These are phyloP conservation scores for Xylota sylvarum DNA, from an alignment of 2,888 invertebrate species.

Conservation along the genomic window DNA sequence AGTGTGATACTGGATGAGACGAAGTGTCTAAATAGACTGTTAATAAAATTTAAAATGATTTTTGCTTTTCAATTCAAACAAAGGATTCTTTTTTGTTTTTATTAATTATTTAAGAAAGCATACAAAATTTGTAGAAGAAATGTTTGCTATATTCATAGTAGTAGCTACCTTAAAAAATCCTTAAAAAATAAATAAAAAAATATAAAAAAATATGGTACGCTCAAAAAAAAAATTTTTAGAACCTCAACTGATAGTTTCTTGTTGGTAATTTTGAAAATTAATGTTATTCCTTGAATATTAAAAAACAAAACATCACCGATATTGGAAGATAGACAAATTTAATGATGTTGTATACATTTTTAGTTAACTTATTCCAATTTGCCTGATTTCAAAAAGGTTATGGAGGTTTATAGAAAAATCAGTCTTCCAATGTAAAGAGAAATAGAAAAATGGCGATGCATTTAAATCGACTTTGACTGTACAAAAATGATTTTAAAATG, in stretches of 20 bases:
- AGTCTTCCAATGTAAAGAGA: neutral
- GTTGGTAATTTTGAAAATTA: neutral
- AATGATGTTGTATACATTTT: neutral
- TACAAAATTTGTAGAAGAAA: constrained; percentile 17
- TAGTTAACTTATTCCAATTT: no score
- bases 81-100: constrained; percentile 30
- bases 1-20: constrained; percentile 70
- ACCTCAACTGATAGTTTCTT: constrained; percentile 11
- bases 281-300: neutral
- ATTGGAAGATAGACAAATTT: neutral
- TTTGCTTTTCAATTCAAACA: constrained; percentile 21
- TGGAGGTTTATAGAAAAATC: no score
- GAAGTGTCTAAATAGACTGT: constrained; percentile 65
- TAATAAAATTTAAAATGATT: constrained; percentile 65
- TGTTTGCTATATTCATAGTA: neutral
- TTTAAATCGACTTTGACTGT: neutral
- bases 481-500: neutral
- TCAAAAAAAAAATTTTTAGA: neutral
- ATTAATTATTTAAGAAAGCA: constrained; percentile 20
- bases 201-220: neutral
- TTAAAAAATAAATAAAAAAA: neutral
- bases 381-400: no score
- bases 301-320: neutral
- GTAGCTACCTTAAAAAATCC: neutral
- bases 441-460: neutral